These are phyloP conservation scores for Eueremaeus valkanovi DNA, from an alignment of 2,888 invertebrate species.

Conservation along the genomic window DNA sequence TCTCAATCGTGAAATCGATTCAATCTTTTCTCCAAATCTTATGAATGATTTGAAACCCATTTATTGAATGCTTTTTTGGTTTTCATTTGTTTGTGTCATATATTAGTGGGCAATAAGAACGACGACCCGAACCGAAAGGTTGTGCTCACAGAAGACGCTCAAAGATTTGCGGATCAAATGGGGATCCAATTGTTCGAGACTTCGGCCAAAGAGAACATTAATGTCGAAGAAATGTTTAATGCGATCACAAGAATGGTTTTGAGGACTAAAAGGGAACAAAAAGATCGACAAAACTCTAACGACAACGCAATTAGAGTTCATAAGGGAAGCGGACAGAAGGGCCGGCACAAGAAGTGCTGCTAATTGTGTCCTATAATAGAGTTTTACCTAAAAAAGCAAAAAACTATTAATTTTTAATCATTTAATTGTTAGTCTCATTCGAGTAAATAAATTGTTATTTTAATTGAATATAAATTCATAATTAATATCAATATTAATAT, in stretches of 20 bases:
- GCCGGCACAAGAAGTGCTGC: conserved; percentile 35
- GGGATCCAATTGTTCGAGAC: conserved; percentile 95
- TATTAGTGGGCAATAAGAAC: conserved; percentile 88
- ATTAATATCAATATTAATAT: neutral
- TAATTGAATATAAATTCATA: neutral
- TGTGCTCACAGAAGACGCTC: conserved; percentile 93
- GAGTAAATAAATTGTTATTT: neutral
- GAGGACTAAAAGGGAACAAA: conserved; percentile 64
- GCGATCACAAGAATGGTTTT: conserved; percentile 74
- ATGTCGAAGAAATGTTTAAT: conserved; percentile 90
- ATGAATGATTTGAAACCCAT: neutral
- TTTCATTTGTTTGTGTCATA: neutral
- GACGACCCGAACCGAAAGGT: conserved; percentile 92
- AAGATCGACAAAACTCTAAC: conserved; percentile 58
- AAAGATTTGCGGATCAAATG: conserved; percentile 95
- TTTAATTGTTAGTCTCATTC: neutral
- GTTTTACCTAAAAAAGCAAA: neutral
- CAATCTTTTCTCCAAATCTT: too few relatives aligned
- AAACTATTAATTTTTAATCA: neutral
- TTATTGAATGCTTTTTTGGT: neutral
- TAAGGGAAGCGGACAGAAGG: conserved; percentile 50
- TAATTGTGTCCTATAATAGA: neutral
- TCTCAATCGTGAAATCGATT: neutral
- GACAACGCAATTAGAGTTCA: conserved; percentile 67
- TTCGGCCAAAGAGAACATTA: conserved; percentile 97